Evolutionary conservation across 2,113 vertebrate species (phyloP).

Genomic region (Seriola rivoliana): DNA sequence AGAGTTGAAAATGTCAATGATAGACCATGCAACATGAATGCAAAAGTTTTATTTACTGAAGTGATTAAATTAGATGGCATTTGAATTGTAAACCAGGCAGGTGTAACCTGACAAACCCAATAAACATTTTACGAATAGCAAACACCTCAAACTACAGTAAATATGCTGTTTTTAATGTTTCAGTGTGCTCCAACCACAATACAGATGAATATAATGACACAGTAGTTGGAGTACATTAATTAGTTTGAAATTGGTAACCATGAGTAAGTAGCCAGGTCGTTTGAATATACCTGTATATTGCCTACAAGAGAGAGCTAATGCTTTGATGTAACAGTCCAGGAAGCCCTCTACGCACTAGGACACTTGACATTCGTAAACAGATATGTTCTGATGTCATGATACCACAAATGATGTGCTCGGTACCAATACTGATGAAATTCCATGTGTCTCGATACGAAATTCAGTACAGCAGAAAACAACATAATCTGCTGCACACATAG

Average conservation of each 20-base stretch:
- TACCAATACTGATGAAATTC: too few species aligned
- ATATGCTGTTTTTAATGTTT: not conserved
- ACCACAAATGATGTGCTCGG: too few species aligned
- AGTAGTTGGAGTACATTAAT: not conserved
- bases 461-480: too few species aligned
- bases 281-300: not conserved
- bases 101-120: conserved; percentile 25
- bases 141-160: conserved; percentile 7
- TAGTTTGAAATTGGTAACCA: not conserved
- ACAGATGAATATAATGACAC: conserved; percentile 11
- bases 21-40: not conserved
- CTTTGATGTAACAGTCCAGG: not conserved
- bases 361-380: too few species aligned
- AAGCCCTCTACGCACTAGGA: not conserved
- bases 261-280: not conserved
- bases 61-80: conserved; percentile 9
- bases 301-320: not conserved
- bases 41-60: conserved; percentile 20
- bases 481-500: too few species aligned
- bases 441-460: too few species aligned
- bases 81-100: not conserved
- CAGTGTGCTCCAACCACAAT: conserved; percentile 2
- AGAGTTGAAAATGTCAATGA: conserved; percentile 22
- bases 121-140: not conserved
- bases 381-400: too few species aligned